Conservation (phyloP, 2,113 vertebrate species). For the Mustela lutreola region DNA sequence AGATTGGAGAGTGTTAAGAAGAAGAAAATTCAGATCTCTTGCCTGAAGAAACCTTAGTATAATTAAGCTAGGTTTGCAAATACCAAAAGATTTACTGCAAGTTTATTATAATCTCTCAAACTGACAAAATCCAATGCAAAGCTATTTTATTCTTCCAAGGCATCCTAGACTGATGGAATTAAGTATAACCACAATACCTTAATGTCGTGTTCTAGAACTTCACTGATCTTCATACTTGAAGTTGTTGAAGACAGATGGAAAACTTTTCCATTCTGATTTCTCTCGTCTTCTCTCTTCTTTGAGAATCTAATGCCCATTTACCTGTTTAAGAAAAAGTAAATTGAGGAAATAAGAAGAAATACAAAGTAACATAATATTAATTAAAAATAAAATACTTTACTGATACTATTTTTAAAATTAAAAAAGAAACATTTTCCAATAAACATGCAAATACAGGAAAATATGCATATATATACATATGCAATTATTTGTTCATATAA, state of each 20-base stretch:
- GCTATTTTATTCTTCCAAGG: background rate
- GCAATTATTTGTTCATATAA: background rate
- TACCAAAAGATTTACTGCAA: background rate
- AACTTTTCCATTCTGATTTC: background rate
- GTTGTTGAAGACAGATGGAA: background rate
- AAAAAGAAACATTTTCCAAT: background rate
- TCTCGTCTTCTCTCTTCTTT: background rate
- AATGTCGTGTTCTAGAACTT: background rate
- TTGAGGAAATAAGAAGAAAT: background rate
- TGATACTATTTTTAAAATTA: background rate
- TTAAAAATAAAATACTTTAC: background rate
- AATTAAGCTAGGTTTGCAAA: conserved; percentile 18
- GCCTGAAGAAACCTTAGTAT: conserved; percentile 34
- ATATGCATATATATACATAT: background rate
- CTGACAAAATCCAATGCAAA: background rate
- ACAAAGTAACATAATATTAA: background rate
- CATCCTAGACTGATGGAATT: background rate
- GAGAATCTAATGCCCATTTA: background rate
- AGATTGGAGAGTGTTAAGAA: background rate
- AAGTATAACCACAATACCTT: background rate
- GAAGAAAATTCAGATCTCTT: background rate
- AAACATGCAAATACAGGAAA: background rate
- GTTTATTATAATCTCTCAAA: conserved; percentile 25
- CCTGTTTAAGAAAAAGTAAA: background rate
- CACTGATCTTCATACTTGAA: background rate